Evolutionary conservation across 64 coral and sea anemone species (phyloP), one percentile per base, ranked within the genome.

Genomic region (Montipora foliosa): DNA sequence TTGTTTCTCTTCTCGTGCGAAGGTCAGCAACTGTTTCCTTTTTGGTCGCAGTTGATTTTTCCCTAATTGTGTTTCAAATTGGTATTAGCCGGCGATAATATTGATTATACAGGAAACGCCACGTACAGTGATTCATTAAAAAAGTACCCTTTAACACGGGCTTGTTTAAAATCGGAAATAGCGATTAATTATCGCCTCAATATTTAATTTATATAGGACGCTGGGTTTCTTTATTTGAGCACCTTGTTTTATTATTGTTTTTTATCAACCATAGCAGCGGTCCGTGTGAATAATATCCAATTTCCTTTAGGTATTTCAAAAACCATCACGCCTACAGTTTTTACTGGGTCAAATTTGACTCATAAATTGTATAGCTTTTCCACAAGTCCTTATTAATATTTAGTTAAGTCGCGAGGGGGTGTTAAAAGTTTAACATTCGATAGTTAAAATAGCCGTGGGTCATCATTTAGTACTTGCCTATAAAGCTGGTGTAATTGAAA

Each of bases 311-410:
- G 62, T 49, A 86, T 86, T 86, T 72, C 82, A 86, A 71, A 86
- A 70, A 86, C 66, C 82, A 86, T 60, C 82, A 71, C 71, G 82
- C 82, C 82, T 51, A 49, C 66, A 21, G 37, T 37, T 60, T 70
- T 86, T 86, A 86, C 71, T 86, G 47, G 44, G 71, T 86, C 44
- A 71, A 71, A 86, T 71, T 86, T 47, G 49, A 50, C 19, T 48
- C 66, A 12, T 12, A 44, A 86, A 71, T 86, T 86, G 81, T 84
- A 84, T 84, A 12, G 44, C 67, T 84, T 67, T 24, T 37, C 81
- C 5, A 84, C 67, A 84, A 67, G 64, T 37, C 46, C 37, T 1
- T 37, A 37, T 37, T 37, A 47, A 70, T 86, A 72, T 70, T 72
- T 86, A 50, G 60, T 86, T 71, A 86, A 69, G 62, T 72, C 60